Base-by-base conservation (phyloP, 2,888 invertebrate species). In the Coenonympha arcania region DNA sequence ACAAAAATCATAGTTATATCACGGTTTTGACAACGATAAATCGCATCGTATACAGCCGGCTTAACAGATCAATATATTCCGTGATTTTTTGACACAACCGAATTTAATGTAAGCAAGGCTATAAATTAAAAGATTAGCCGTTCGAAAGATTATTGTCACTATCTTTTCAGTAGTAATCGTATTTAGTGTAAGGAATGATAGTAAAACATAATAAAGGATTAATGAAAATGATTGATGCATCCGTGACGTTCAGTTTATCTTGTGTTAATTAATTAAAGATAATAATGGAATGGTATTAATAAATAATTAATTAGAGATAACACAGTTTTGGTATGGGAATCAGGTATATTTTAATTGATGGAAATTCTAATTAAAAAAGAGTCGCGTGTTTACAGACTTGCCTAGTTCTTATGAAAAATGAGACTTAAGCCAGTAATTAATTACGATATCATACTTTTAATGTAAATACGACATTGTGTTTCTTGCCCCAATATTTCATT, bases 171-270 rank as follows among this genome's bases (percentile, higher is more conserved):
- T 16, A 33, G 31, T 16, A 33, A 33, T 33, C 31, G 16, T 33
- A 16, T 18, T 50, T 50, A 16, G 39, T 39, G 55, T 58, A 40
- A 26, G 22, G 30, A 40, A 53, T 45, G 53, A 60, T 52, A 52
- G 53, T 55, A 55, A 50, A 61, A 63, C 61, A 66, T 64, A 71
- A 69, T 55, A 58, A 55, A 55, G 58, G 65, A 68, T 72, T 64
- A 60, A 20, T 2, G 50, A 43, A 62, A 67, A 61, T 69, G 66
- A 74, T 73, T 55, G 70, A 76, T 75, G 65, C 53, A 59, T 54
- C 55, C 52, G 56, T 66, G 59, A 61, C 59, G 59, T 61, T 45
- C 3, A 13, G 52, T 46, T 55, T 58, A 57, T 56, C 51, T 58
- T 54, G 48, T 61, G 28, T 24, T 49, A 54, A 48, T 54, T 40